phyloP scores from a whole-genome alignment of 2,797 vertebrate genomes.

The Diplodus sargus region DNA sequence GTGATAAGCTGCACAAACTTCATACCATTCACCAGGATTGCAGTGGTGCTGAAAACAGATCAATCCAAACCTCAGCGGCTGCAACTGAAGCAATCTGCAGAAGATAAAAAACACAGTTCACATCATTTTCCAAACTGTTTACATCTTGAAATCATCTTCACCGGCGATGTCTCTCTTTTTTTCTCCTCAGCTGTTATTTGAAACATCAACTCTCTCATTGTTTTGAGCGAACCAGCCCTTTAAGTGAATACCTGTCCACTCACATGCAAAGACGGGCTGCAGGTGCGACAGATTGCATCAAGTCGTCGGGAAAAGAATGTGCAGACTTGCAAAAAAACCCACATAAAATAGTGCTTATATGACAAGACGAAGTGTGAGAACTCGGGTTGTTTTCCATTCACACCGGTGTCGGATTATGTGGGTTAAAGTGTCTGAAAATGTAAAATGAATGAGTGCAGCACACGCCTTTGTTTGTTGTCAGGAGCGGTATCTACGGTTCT shows the following conservation, averaged over 20 bases:
- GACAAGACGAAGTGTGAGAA: conserved; percentile 25
- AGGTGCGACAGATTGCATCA: conserved; percentile 32
- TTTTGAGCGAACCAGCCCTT: background rate
- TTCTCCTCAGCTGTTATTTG: background rate
- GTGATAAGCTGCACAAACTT: background rate
- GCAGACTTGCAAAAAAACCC: conserved; percentile 21
- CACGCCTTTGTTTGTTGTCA: conserved; percentile 26
- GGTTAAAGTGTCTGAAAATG: background rate
- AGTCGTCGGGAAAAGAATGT: background rate
- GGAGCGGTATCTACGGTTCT: background rate
- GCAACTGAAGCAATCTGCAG: background rate
- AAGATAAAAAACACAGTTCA: background rate
- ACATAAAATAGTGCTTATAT: background rate
- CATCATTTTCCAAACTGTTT: background rate
- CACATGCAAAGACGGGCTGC: background rate
- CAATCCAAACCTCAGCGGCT: background rate
- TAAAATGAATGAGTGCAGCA: background rate
- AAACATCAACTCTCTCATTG: background rate
- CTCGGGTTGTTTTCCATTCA: background rate
- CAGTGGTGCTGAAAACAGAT: background rate
- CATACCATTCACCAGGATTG: background rate
- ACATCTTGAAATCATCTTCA: background rate
- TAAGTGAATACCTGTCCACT: background rate
- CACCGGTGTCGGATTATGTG: background rate
- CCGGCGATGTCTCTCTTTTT: too few relatives aligned